Evolutionary conservation across 2,113 vertebrate genomes (phyloP).

Genomic region (Cyanoderma ruficeps): DNA sequence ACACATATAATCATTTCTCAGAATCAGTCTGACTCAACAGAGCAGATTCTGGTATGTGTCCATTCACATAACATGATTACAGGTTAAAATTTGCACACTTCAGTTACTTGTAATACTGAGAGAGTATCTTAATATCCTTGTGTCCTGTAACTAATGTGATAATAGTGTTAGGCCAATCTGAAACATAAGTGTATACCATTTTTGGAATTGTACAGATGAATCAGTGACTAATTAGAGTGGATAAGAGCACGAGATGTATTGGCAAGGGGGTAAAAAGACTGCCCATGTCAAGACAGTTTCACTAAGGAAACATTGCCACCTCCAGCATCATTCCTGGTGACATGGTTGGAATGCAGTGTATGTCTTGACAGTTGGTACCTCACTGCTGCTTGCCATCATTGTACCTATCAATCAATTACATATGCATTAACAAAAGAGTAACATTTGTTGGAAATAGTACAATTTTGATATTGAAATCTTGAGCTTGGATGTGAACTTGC

Average conservation of each 20-base stretch:
- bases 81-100: background rate
- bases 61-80: background rate
- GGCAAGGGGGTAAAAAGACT: background rate
- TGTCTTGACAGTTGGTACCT: background rate
- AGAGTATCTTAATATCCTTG: background rate
- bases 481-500: background rate
- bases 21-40: background rate
- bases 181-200: background rate
- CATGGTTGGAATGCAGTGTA: background rate
- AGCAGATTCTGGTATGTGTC: background rate
- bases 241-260: accelerated
- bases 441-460: background rate
- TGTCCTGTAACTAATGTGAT: background rate
- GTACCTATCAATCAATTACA: background rate
- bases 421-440: background rate
- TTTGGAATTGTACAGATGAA: background rate
- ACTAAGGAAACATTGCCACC: background rate
- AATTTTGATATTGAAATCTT: background rate
- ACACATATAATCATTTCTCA: background rate
- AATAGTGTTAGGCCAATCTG: background rate
- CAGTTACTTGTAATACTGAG: background rate
- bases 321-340: background rate
- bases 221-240: background rate
- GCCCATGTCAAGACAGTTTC: background rate
- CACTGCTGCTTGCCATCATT: background rate